Evolutionary conservation across 2,888 invertebrate species (phyloP).

Genomic region (Cephalotes varians): DNA sequence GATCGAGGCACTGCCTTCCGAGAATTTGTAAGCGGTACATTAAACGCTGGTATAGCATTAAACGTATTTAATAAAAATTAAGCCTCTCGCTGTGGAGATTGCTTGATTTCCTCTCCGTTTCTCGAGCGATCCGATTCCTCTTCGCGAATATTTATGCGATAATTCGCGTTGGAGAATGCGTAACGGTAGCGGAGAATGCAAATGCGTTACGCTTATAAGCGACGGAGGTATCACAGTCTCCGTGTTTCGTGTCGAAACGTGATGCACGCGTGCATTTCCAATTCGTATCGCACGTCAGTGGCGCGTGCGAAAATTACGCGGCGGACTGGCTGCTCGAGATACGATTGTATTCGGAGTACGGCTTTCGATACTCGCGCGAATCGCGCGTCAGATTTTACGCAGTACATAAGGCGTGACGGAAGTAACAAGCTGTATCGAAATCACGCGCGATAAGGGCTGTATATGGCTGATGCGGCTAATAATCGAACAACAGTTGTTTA

Average conservation of each 20-base stretch:
- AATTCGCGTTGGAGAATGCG: conserved; percentile 71
- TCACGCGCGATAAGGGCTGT: conserved; percentile 31
- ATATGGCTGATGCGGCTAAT: conserved; percentile 4
- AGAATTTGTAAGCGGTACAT: conserved; percentile 80
- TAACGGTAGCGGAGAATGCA: conserved; percentile 83
- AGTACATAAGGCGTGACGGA: conserved; percentile 53
- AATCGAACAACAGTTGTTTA: conserved; percentile 22
- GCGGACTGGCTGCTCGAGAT: conserved; percentile 64
- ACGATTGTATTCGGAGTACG: conserved; percentile 65
- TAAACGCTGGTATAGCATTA: conserved; percentile 79
- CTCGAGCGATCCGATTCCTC: conserved; percentile 18
- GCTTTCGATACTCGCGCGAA: conserved; percentile 61
- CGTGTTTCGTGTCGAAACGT: conserved; percentile 70
- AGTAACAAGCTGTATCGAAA: conserved; percentile 51
- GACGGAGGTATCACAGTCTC: conserved; percentile 65
- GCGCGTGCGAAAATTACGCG: conserved; percentile 56
- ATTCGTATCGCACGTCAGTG: conserved; percentile 10
- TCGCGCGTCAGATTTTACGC: conserved; percentile 49
- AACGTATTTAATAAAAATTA: conserved; percentile 81
- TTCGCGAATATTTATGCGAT: conserved; percentile 78
- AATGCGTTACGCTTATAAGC: conserved; percentile 81
- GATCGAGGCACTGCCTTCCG: conserved; percentile 67
- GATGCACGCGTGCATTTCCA: conserved; percentile 65
- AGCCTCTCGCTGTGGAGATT: conserved; percentile 57
- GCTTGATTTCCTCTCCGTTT: background rate